Percentiles rank a stretch among this genome's conserved stretches.
These are phyloP conservation scores for Cryptomyrus ogoouensis DNA, from an alignment of 2,113 vertebrate species.

Conservation along the genomic window DNA sequence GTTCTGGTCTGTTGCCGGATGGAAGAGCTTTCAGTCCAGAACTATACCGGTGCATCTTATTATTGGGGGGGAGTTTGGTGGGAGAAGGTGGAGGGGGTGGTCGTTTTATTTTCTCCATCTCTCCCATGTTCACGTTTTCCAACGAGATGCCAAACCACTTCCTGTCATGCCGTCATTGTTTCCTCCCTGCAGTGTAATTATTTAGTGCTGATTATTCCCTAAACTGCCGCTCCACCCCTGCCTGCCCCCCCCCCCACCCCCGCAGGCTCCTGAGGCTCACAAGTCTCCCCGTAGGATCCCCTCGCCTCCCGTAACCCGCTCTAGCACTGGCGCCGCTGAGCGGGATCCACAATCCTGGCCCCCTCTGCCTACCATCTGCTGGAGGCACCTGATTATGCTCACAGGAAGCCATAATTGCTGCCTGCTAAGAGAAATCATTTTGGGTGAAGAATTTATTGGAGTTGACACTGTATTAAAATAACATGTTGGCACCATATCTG, in stretches of 20 bases:
- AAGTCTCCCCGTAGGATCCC: neutral
- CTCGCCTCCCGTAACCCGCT: neutral
- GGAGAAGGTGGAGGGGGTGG: neutral
- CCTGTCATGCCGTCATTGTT: neutral
- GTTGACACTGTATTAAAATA: slow-evolving; percentile 42
- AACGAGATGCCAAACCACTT: neutral
- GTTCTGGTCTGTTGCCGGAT: neutral
- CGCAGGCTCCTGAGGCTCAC: neutral
- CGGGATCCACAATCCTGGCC: slow-evolving; percentile 4
- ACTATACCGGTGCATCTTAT: neutral
- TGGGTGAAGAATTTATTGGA: slow-evolving; percentile 32
- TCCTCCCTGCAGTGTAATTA: neutral
- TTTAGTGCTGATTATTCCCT: neutral
- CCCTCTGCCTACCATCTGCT: slow-evolving; percentile 40
- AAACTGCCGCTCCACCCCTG: neutral
- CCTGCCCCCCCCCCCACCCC: neutral
- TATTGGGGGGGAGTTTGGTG: neutral
- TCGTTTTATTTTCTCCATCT: neutral
- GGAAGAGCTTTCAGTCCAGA: neutral
- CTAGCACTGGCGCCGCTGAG: neutral
- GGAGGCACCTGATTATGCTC: slow-evolving; percentile 34
- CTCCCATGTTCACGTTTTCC: neutral
- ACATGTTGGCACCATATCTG: slow-evolving; percentile 27
- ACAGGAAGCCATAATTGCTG: slow-evolving; percentile 46
- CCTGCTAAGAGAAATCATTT: slow-evolving; percentile 38